Conservation (phyloP, 2,797 vertebrate species). For the Sciaenops ocellatus region DNA sequence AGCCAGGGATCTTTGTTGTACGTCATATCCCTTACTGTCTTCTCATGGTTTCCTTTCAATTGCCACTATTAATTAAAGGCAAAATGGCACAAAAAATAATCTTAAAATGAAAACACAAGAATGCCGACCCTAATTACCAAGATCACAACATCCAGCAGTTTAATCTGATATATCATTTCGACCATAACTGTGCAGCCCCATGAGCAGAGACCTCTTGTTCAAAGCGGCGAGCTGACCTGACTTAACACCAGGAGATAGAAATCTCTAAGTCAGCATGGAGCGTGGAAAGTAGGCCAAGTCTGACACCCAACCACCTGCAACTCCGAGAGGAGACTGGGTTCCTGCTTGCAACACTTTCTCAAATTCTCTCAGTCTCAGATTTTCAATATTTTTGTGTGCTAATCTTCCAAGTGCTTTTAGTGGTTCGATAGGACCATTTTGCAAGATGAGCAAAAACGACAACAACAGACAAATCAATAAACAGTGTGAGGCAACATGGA, state of each 20-base stretch:
- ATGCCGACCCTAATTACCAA: neutral
- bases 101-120: neutral
- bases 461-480: neutral
- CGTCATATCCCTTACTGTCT: neutral
- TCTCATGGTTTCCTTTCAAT: neutral
- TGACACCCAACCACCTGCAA: slow-evolving; percentile 54
- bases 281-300: slow-evolving; percentile 39
- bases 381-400: neutral
- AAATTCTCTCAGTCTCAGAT: neutral
- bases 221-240: slow-evolving; percentile 37
- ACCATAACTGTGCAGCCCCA: neutral
- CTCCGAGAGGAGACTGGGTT: slow-evolving; percentile 4
- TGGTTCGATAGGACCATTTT: neutral
- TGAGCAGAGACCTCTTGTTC: slow-evolving; percentile 11
- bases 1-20: neutral
- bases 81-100: neutral
- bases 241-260: slow-evolving; percentile 49
- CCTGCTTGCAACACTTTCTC: neutral
- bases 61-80: neutral
- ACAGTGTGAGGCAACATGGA: neutral
- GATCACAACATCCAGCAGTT: slow-evolving; percentile 9
- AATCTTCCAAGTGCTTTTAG: neutral
- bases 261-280: slow-evolving; percentile 56
- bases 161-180: neutral
- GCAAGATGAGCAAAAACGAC: neutral